Conservation (phyloP, 2,113 vertebrate species). For the Peucedramus taeniatus region DNA sequence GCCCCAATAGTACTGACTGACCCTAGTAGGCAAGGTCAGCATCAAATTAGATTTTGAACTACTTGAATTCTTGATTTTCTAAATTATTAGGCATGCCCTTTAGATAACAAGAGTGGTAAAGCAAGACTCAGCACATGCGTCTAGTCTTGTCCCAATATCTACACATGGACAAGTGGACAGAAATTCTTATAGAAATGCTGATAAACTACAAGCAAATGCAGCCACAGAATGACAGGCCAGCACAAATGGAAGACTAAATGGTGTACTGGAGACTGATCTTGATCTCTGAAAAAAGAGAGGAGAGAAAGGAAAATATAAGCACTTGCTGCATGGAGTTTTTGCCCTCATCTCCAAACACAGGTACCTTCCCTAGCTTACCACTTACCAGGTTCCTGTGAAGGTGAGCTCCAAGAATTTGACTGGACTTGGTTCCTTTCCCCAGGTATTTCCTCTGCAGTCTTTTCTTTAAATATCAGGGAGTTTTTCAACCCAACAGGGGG, state of each 20-base stretch:
- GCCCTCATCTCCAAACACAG: background rate
- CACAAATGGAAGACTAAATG: background rate
- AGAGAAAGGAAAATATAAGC: background rate
- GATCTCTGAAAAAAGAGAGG: background rate
- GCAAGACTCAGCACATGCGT: background rate
- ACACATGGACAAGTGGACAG: background rate
- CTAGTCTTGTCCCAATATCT: background rate
- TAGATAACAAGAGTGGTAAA: background rate
- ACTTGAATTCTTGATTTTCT: background rate
- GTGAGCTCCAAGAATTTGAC: background rate
- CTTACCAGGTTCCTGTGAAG: slow-evolving; percentile 18
- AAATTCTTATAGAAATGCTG: background rate
- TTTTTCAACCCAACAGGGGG: background rate
- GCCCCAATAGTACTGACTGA: background rate
- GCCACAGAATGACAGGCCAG: background rate
- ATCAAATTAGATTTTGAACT: background rate
- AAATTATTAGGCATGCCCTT: background rate
- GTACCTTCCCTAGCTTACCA: background rate
- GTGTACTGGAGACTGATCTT: background rate
- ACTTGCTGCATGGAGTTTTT: background rate
- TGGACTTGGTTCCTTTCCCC: background rate
- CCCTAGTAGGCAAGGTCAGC: background rate
- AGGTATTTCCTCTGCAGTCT: background rate
- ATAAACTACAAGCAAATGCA: background rate
- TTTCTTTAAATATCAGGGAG: background rate